These are phyloP conservation scores for Proteles cristata DNA, from an alignment of 2,113 vertebrate genomes.

Conservation along the genomic window DNA sequence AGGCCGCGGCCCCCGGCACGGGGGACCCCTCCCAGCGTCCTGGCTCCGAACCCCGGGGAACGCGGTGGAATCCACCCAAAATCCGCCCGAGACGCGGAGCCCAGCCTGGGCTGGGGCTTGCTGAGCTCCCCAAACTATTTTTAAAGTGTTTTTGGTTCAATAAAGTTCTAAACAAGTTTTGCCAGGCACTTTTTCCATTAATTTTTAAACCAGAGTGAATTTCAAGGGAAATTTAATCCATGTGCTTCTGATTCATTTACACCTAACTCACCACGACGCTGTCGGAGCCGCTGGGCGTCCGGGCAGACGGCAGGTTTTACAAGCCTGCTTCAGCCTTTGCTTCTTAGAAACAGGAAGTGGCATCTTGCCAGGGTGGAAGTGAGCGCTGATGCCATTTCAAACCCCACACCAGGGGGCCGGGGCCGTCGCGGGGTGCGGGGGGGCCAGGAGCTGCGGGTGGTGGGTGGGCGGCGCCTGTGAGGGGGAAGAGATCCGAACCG, in stretches of 20 bases:
- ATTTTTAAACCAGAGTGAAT: conserved; percentile 68
- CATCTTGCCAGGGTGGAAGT: background rate
- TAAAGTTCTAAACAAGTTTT: conserved; percentile 58
- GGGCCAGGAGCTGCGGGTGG: background rate
- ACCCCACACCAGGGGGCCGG: background rate
- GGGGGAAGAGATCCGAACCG: background rate
- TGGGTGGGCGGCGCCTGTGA: background rate
- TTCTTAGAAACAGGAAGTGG: conserved; percentile 50
- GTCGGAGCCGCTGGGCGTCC: background rate
- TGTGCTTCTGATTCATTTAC: conserved; percentile 58
- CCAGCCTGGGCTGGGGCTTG: background rate
- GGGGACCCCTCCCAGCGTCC: background rate
- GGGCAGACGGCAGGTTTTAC: background rate
- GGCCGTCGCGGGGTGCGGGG: background rate
- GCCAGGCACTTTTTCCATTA: conserved; percentile 74
- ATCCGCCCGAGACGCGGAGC: background rate
- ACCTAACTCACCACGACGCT: background rate
- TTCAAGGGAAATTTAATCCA: conserved; percentile 67
- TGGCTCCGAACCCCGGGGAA: background rate
- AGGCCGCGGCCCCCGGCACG: background rate
- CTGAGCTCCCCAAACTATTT: conserved; percentile 42
- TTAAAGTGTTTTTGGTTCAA: conserved; percentile 60
- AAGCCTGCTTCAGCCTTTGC: background rate
- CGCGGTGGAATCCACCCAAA: background rate
- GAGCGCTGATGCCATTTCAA: background rate